Evolutionary conservation across 2,888 invertebrate genomes (phyloP).

Genomic region (Acrobasis repandana): DNA sequence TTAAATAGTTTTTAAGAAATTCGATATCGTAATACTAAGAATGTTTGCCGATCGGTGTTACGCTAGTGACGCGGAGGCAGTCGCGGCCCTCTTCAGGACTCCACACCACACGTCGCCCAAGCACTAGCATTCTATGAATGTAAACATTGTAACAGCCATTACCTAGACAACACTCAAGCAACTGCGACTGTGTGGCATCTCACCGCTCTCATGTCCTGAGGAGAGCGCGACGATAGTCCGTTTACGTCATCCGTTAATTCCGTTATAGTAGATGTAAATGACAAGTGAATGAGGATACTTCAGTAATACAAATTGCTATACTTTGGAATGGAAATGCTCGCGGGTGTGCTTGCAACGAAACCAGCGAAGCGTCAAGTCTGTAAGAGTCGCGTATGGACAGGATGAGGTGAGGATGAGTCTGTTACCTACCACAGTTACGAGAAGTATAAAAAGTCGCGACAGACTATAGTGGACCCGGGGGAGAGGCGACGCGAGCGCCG

Average conservation of each 20-base stretch:
- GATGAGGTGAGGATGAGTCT: constrained; percentile 58
- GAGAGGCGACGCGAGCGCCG: constrained; percentile 56
- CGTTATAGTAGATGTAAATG: constrained; percentile 44
- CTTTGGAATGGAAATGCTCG: constrained; percentile 44
- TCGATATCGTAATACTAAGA: constrained; percentile 71
- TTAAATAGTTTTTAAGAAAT: constrained; percentile 71
- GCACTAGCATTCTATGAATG: constrained; percentile 11
- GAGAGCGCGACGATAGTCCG: constrained; percentile 17
- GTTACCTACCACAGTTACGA: constrained; percentile 69
- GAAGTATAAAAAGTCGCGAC: constrained; percentile 79
- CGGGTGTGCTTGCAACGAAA: constrained; percentile 41
- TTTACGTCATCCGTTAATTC: constrained; percentile 40
- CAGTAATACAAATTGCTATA: constrained; percentile 49
- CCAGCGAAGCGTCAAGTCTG: constrained; percentile 53
- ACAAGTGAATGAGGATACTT: constrained; percentile 68
- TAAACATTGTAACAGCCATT: not conserved
- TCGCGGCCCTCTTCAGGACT: constrained; percentile 16
- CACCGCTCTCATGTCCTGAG: not conserved
- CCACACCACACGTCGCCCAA: constrained; percentile 2
- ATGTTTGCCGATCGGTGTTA: constrained; percentile 44
- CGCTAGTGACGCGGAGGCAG: constrained; percentile 37
- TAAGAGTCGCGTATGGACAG: constrained; percentile 46
- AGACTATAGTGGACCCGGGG: constrained; percentile 77
- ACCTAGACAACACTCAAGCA: not conserved
- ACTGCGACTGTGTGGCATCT: not conserved